These are phyloP conservation scores for Macrotus californicus DNA, from an alignment of 2,113 vertebrate species.

Conservation along the genomic window DNA sequence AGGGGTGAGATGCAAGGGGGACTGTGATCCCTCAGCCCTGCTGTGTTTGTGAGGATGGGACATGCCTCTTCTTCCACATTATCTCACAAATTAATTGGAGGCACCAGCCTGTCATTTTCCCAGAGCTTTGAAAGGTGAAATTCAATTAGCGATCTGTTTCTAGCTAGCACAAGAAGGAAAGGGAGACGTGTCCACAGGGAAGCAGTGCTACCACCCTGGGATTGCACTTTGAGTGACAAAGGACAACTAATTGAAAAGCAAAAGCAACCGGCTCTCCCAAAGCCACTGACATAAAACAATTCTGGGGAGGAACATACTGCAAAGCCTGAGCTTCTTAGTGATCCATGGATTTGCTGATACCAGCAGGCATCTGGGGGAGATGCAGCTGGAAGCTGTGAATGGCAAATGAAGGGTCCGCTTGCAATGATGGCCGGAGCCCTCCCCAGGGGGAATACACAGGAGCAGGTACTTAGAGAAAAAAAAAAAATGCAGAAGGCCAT, in stretches of 20 bases:
- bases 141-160: constrained; percentile 39
- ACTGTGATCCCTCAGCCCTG: rapidly evolving
- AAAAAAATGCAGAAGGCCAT: neutral
- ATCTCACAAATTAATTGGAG: neutral
- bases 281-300: rapidly evolving
- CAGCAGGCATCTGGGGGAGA: neutral
- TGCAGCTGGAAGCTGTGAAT: neutral
- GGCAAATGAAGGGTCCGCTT: rapidly evolving
- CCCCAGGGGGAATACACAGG: neutral
- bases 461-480: neutral
- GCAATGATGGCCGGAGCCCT: rapidly evolving
- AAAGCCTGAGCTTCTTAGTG: neutral
- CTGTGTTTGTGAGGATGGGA: too few species aligned
- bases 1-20: rapidly evolving
- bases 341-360: neutral
- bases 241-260: neutral
- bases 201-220: neutral
- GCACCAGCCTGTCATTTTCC: neutral
- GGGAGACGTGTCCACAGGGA: neutral
- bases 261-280: neutral
- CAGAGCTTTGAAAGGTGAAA: constrained; percentile 27
- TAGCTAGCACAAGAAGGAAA: neutral
- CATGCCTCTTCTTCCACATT: neutral
- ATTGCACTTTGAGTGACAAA: neutral
- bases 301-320: rapidly evolving